phyloP scores from a whole-genome alignment of 1,140 invertebrate species.

The Mamestra configurata region DNA sequence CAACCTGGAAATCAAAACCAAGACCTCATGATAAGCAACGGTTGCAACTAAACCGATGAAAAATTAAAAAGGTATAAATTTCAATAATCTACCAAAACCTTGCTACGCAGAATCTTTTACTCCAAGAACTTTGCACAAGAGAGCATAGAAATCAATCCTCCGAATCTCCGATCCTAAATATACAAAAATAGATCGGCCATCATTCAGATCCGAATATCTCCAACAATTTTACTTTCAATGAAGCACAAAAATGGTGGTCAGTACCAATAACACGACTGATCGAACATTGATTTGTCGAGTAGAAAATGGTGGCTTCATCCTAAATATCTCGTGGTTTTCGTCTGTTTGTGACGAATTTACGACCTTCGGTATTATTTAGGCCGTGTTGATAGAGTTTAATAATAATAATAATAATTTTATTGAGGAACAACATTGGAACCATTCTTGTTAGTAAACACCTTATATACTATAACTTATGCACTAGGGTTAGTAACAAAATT shows the following conservation, averaged over 20 bases:
- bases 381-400: no score
- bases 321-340: neutral
- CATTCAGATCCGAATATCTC: neutral
- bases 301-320: slow-evolving; percentile 7
- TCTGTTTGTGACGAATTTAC: neutral
- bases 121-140: neutral
- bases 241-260: slow-evolving; percentile 2
- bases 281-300: slow-evolving; percentile 8
- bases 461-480: no score
- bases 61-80: no score
- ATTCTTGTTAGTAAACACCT: no score
- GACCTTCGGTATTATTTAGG: no score
- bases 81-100: no score
- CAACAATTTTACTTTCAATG: neutral
- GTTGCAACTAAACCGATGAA: no score
- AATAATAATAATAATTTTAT: no score
- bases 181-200: neutral
- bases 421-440: no score
- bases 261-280: neutral
- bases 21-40: no score
- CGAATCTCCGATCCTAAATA: neutral
- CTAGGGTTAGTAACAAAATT: no score
- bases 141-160: neutral
- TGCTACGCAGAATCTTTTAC: neutral
- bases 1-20: no score